Conservation (phyloP, 2,113 vertebrate species). For the Gila orcuttii region DNA sequence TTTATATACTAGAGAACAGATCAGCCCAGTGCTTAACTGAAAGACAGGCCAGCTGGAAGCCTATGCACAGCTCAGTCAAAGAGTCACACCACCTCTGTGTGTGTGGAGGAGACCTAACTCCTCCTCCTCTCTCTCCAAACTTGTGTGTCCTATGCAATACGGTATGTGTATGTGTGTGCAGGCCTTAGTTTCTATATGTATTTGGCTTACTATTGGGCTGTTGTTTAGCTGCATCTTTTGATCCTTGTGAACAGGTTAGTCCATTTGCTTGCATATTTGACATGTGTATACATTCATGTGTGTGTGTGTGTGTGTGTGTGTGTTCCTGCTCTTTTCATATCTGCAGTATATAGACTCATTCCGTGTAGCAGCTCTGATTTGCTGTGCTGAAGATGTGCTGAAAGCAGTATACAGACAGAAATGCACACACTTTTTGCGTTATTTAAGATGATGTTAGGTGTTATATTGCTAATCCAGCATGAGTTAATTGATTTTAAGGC, state of each 20-base stretch:
- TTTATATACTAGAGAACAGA: slow-evolving; percentile 53
- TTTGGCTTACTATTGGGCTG: slow-evolving; percentile 12
- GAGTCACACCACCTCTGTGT: slow-evolving; percentile 34
- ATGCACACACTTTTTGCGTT: neutral
- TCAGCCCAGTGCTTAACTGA: slow-evolving; percentile 46
- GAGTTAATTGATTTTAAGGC: neutral
- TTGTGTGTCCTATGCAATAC: slow-evolving; percentile 11
- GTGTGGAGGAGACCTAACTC: slow-evolving; percentile 43
- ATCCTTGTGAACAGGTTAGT: slow-evolving; percentile 40
- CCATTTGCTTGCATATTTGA: neutral
- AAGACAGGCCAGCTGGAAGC: slow-evolving; percentile 60
- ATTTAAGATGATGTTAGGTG: neutral
- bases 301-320: neutral
- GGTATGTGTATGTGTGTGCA: neutral
- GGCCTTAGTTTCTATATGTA: slow-evolving; percentile 27
- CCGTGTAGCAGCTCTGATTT: neutral
- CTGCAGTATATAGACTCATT: neutral
- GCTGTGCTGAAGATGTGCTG: neutral
- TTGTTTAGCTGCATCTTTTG: slow-evolving; percentile 18
- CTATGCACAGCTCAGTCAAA: slow-evolving; percentile 46
- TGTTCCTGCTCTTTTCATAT: neutral
- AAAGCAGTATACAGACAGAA: neutral
- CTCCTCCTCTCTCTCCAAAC: slow-evolving; percentile 22
- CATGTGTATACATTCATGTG: neutral
- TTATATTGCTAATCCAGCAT: neutral